These are phyloP conservation scores for Lycophotia porphyrea DNA, from an alignment of 2,888 invertebrate genomes.

Conservation along the genomic window DNA sequence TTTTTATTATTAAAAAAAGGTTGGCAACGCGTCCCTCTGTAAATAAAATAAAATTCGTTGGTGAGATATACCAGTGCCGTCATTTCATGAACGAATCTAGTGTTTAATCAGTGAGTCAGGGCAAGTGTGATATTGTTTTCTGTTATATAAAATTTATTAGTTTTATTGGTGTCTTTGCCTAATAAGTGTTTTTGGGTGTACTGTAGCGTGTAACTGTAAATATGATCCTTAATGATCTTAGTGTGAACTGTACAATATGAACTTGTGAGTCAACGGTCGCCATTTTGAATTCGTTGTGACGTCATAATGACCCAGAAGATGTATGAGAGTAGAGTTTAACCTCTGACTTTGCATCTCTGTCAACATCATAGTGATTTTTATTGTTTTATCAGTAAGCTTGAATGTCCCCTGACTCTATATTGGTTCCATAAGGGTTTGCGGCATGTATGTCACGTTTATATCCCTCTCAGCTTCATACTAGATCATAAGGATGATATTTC, in stretches of 20 bases:
- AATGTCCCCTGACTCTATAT: not conserved
- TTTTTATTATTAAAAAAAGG: constrained; percentile 44
- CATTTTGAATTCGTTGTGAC: not conserved
- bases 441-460: not conserved
- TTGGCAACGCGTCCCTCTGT: constrained; percentile 52
- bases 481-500: constrained; percentile 30
- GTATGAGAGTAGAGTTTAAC: not conserved
- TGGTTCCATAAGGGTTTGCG: no score
- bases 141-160: constrained; percentile 48
- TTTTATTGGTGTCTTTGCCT: constrained; percentile 36
- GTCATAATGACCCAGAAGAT: not conserved
- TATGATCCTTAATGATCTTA: constrained; percentile 16
- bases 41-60: constrained; percentile 37
- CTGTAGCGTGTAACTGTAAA: constrained; percentile 21
- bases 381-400: not conserved
- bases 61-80: constrained; percentile 43
- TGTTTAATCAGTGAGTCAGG: constrained; percentile 42
- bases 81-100: constrained; percentile 44
- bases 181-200: constrained; percentile 35
- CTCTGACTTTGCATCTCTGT: not conserved
- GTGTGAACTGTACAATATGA: not conserved
- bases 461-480: not conserved
- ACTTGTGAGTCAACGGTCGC: not conserved
- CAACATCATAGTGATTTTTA: not conserved
- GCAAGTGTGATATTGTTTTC: constrained; percentile 60